A percentile compares a stretch with the other conserved stretches of the same genome.
Conservation (phyloP, 1,140 invertebrate genomes). For the Zaprionus davidi region DNA sequence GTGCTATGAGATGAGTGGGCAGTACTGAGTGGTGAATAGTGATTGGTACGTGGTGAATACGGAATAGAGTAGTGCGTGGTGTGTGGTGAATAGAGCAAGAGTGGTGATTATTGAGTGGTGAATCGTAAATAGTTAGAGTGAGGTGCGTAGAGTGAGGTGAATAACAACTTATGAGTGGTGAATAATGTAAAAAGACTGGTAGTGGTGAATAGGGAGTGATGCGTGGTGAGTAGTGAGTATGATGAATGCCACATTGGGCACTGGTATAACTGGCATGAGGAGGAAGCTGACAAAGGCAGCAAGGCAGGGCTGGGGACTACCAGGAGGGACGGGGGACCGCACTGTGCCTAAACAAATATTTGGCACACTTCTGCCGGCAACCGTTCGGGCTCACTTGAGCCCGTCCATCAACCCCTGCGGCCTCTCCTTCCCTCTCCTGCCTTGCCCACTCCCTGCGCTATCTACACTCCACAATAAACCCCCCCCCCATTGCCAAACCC, state of each 20-base stretch:
- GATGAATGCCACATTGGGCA: conserved; percentile 47
- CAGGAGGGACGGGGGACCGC: conserved; percentile 57
- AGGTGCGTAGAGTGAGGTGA: background rate
- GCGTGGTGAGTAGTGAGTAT: background rate
- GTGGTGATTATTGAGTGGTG: no score
- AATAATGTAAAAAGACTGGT: background rate
- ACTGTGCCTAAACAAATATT: conserved; percentile 70
- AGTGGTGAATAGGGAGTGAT: background rate
- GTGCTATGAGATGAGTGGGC: no score
- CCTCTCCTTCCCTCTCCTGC: no score
- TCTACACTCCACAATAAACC: conserved; percentile 32
- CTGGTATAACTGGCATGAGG: background rate
- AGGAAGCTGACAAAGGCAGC: background rate
- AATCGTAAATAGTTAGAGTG: background rate
- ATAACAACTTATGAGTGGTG: background rate
- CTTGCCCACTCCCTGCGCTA: background rate
- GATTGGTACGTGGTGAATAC: background rate
- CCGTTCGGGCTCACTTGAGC: conserved; percentile 7
- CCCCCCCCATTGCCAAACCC: background rate
- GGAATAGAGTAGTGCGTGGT: background rate
- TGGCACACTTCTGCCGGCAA: conserved; percentile 63
- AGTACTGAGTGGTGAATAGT: background rate
- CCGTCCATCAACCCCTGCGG: background rate
- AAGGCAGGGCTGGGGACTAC: background rate
- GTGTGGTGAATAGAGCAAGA: no score